Percentiles rank a stretch among this genome's conserved stretches.
These are phyloP conservation scores for Neoascia interrupta DNA, from an alignment of 2,888 invertebrate species.

Conservation along the genomic window DNA sequence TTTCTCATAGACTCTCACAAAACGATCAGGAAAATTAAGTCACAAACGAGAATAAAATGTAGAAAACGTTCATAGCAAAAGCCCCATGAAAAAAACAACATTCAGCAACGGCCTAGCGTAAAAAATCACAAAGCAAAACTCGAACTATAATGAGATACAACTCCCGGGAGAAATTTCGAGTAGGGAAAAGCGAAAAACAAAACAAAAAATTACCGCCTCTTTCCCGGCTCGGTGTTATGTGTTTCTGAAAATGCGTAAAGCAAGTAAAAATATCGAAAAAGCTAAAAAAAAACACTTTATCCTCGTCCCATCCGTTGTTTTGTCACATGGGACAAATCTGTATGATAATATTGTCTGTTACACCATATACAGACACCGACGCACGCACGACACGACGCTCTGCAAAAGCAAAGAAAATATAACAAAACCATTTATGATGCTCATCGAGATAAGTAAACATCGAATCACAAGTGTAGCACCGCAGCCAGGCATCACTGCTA, in stretches of 20 bases:
- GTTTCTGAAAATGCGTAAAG: neutral
- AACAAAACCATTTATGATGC: constrained; percentile 34
- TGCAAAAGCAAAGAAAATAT: too few relatives aligned
- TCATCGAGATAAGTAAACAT: constrained; percentile 48
- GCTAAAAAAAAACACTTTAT: constrained; percentile 23
- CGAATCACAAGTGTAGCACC: constrained; percentile 42
- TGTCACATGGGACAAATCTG: constrained; percentile 61
- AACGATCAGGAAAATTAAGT: constrained; percentile 9
- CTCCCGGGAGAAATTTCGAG: constrained; percentile 56
- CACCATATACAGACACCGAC: constrained; percentile 34
- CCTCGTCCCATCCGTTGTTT: too few relatives aligned
- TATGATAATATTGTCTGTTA: constrained; percentile 54
- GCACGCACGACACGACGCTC: too few relatives aligned
- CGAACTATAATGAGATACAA: constrained; percentile 62
- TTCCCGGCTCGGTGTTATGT: constrained; percentile 1
- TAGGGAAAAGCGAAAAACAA: constrained; percentile 3
- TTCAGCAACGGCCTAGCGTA: neutral
- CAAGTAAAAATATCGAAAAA: neutral
- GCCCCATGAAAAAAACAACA: neutral
- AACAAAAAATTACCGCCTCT: neutral
- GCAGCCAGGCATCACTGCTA: neutral
- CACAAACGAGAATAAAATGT: constrained; percentile 16
- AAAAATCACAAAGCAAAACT: constrained; percentile 38
- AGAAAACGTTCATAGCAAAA: constrained; percentile 1
- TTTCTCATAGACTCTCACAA: constrained; percentile 8